Conservation (phyloP, 64 coral and sea anemone genomes). For the Stichodactyla mertensii region DNA sequence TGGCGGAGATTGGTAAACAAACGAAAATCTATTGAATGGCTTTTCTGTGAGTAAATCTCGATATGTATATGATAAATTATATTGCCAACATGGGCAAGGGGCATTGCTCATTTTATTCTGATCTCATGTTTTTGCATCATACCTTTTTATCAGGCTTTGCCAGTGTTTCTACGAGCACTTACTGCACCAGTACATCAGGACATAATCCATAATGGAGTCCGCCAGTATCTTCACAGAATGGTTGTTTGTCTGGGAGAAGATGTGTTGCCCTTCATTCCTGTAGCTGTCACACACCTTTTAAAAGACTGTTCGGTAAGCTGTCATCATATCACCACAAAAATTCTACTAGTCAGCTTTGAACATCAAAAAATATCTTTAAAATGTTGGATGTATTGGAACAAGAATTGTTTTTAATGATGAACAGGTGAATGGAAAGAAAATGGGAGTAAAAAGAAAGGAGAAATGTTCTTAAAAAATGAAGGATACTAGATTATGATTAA, state of each 20-base stretch:
- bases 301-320: constrained; percentile 81
- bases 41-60: too few relatives aligned
- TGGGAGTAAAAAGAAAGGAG: too few relatives aligned
- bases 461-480: too few relatives aligned
- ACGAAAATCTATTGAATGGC: too few relatives aligned
- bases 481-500: neutral
- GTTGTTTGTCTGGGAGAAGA: constrained; percentile 88
- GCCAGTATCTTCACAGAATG: constrained; percentile 95
- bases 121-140: neutral
- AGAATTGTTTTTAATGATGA: too few relatives aligned
- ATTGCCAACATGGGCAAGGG: neutral
- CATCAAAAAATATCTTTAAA: too few relatives aligned
- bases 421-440: too few relatives aligned
- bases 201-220: constrained; percentile 85
- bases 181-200: constrained; percentile 81
- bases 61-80: too few relatives aligned
- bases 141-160: constrained; percentile 64
- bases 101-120: neutral
- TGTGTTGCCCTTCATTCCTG: constrained; percentile 77
- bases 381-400: too few relatives aligned
- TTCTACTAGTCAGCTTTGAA: too few relatives aligned
- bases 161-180: constrained; percentile 75
- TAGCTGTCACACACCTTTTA: constrained; percentile 89
- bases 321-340: neutral
- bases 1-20: too few relatives aligned